Evolutionary conservation across 2,888 invertebrate genomes (phyloP).

Genomic region (Scaptomyza caliginosa): DNA sequence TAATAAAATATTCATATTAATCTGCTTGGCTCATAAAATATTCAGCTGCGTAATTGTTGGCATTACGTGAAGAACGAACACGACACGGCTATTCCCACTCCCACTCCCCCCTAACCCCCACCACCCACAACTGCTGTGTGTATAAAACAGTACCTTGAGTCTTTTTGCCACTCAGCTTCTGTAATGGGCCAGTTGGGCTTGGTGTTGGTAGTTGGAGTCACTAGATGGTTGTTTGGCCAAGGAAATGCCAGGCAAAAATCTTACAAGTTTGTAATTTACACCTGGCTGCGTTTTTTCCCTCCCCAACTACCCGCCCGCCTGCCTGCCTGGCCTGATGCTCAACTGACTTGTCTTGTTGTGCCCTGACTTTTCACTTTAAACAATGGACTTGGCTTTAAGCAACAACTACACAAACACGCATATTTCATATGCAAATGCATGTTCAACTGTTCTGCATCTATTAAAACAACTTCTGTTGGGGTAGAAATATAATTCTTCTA

Average conservation of each 20-base stretch:
- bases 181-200: conserved; percentile 14
- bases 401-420: conserved; percentile 2
- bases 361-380: conserved; percentile 10
- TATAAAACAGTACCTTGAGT: conserved; percentile 13
- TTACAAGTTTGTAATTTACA: conserved; percentile 76
- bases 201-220: neutral
- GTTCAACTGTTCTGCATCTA: neutral
- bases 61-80: conserved; percentile 59
- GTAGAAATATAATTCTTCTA: too few species aligned
- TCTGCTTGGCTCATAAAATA: conserved; percentile 79
- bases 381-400: conserved; percentile 20
- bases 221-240: conserved; percentile 3
- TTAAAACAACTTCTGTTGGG: too few species aligned
- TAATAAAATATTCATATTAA: conserved; percentile 82
- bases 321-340: conserved; percentile 18
- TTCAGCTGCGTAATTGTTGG: conserved; percentile 79
- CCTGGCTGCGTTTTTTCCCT: conserved; percentile 69
- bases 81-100: neutral
- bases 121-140: neutral
- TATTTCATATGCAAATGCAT: neutral
- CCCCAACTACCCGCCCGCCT: too few species aligned
- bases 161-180: conserved; percentile 33
- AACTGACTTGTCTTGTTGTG: conserved; percentile 1
- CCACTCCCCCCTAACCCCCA: neutral
- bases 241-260: conserved; percentile 71